Percentiles rank a stretch among this genome's conserved stretches.
Evolutionary conservation across 2,797 vertebrate genomes (phyloP).

Genomic region (Sebastes jordani): DNA sequence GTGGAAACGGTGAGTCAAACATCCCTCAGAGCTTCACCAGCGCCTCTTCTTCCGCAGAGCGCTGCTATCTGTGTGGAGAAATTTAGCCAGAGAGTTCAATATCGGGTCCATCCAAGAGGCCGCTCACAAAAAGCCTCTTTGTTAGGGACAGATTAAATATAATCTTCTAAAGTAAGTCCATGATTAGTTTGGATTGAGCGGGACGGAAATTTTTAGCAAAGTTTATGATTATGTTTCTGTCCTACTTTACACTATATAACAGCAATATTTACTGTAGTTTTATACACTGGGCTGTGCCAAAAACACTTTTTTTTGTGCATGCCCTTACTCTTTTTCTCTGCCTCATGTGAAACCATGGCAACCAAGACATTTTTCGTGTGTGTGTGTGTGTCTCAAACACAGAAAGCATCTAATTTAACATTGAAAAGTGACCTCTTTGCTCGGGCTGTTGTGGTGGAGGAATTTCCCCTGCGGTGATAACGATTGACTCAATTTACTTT

Average conservation of each 20-base stretch:
- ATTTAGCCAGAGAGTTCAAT: slow-evolving; percentile 14
- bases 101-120: background rate
- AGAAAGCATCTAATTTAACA: slow-evolving; percentile 24
- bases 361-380: slow-evolving; percentile 24
- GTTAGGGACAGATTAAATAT: slow-evolving; percentile 41
- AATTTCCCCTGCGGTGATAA: too few relatives aligned
- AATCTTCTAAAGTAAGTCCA: slow-evolving; percentile 17
- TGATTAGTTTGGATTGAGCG: slow-evolving; percentile 62
- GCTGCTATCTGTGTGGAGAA: slow-evolving; percentile 40
- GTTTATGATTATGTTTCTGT: slow-evolving; percentile 41
- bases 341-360: slow-evolving; percentile 65
- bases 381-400: slow-evolving; percentile 8
- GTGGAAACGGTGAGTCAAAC: slow-evolving; percentile 58
- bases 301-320: slow-evolving; percentile 36
- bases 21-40: slow-evolving; percentile 27
- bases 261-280: slow-evolving; percentile 35
- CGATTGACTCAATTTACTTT: too few relatives aligned
- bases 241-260: slow-evolving; percentile 23
- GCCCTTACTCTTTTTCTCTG: slow-evolving; percentile 14
- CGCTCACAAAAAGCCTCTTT: slow-evolving; percentile 47
- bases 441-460: too few relatives aligned
- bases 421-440: background rate
- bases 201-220: slow-evolving; percentile 24
- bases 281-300: slow-evolving; percentile 10
- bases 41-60: slow-evolving; percentile 6